Evolutionary conservation across 2,113 vertebrate genomes (phyloP).

Genomic region (Nymphicus hollandicus): DNA sequence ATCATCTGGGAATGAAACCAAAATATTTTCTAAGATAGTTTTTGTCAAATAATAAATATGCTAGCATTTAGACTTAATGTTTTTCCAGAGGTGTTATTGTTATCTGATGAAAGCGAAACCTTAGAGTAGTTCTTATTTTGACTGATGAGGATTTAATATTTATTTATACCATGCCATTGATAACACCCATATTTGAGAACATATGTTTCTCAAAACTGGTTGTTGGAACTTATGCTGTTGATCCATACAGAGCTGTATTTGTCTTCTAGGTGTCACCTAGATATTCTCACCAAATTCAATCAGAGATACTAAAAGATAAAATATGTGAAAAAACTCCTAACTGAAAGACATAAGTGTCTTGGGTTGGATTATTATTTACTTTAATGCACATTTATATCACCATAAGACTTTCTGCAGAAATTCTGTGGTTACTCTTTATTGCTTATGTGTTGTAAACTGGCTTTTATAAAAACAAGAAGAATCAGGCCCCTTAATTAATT

Average conservation of each 20-base stretch:
- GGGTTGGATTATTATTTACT: background rate
- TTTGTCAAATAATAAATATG: constrained; percentile 48
- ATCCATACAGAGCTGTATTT: background rate
- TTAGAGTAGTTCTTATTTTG: constrained; percentile 23
- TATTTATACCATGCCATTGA: constrained; percentile 12
- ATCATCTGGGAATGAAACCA: constrained; percentile 46
- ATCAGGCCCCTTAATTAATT: background rate
- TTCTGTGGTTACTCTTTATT: background rate
- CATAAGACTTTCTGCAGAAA: background rate
- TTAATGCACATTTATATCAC: background rate
- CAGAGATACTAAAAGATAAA: background rate
- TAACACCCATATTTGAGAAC: constrained; percentile 26
- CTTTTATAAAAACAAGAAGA: background rate
- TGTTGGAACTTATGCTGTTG: background rate
- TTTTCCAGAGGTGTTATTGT: constrained; percentile 46
- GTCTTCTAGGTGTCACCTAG: constrained; percentile 25
- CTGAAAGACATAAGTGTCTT: background rate
- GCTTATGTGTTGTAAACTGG: background rate
- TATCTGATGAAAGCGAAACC: constrained; percentile 45
- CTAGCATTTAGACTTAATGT: constrained; percentile 13
- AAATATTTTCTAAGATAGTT: constrained; percentile 45
- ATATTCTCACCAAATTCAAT: background rate
- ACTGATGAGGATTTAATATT: constrained; percentile 21
- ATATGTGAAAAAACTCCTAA: background rate
- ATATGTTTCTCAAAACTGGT: constrained; percentile 13